Evolutionary conservation across 1,140 invertebrate species (phyloP).

Genomic region (Ceratina japonica): DNA sequence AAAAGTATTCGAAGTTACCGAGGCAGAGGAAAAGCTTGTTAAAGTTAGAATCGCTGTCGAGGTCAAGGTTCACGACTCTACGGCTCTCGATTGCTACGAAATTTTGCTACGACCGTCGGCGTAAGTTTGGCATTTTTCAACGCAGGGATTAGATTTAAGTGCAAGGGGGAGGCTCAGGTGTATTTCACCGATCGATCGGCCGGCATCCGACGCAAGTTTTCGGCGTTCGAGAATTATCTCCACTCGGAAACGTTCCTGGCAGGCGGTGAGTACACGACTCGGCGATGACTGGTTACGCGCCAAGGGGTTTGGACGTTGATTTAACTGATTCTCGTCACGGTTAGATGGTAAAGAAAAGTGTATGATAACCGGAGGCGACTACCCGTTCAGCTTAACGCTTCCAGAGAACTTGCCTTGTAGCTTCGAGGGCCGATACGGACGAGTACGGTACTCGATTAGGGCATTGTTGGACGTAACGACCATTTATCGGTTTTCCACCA

Average conservation of each 20-base stretch:
- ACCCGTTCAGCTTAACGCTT: slow-evolving; percentile 64
- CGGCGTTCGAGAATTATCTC: slow-evolving; percentile 64
- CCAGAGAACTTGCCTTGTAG: slow-evolving; percentile 68
- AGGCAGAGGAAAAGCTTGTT: too few species aligned
- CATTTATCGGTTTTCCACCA: slow-evolving; percentile 54
- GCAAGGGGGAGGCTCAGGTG: slow-evolving; percentile 67
- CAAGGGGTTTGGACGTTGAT: not conserved
- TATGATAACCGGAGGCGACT: slow-evolving; percentile 56
- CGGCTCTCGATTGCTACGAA: too few species aligned
- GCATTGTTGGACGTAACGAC: slow-evolving; percentile 62
- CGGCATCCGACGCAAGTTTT: slow-evolving; percentile 65
- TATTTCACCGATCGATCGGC: slow-evolving; percentile 67
- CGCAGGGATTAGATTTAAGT: slow-evolving; percentile 67
- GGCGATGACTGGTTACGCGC: not conserved
- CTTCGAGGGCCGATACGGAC: slow-evolving; percentile 71
- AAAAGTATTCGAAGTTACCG: too few species aligned
- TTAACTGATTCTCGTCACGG: slow-evolving; percentile 42
- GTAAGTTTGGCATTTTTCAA: not conserved
- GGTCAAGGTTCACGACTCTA: too few species aligned
- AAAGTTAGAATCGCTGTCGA: too few species aligned
- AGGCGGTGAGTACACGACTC: slow-evolving; percentile 56
- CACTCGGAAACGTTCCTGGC: slow-evolving; percentile 60
- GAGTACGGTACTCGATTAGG: slow-evolving; percentile 68
- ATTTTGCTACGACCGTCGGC: too few species aligned
- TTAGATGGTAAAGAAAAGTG: slow-evolving; percentile 54